phyloP scores from a whole-genome alignment of 2,888 invertebrate species.

The Drosophila planitibia region DNA sequence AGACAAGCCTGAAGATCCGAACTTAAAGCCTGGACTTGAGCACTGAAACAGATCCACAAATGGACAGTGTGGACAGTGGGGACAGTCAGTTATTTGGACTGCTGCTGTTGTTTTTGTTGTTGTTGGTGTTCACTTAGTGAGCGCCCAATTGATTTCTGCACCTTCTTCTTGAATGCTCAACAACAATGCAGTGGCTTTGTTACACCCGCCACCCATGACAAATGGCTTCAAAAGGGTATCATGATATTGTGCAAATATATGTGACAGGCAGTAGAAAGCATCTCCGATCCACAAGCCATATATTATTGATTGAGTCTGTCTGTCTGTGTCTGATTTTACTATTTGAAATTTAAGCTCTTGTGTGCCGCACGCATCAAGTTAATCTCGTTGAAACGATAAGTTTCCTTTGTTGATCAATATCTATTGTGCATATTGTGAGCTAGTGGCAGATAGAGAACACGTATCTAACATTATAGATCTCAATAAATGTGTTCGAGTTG shows the following conservation, averaged over 20 bases:
- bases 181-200: not conserved
- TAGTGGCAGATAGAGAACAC: not conserved
- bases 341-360: not conserved
- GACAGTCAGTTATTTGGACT: not conserved
- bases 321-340: not conserved
- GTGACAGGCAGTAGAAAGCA: not conserved
- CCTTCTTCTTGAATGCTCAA: constrained; percentile 34
- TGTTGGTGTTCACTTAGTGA: constrained; percentile 18
- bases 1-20: constrained; percentile 13
- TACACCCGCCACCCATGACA: not conserved
- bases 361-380: not conserved
- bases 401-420: not conserved
- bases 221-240: not conserved
- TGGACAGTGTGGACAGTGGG: not conserved
- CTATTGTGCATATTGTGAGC: not conserved
- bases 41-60: not conserved
- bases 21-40: not conserved
- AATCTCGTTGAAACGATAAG: not conserved
- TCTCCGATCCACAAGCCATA: not conserved
- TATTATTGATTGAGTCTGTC: not conserved
- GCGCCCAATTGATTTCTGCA: constrained; percentile 59
- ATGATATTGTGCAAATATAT: not conserved
- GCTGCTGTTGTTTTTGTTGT: constrained; percentile 8
- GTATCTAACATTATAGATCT: not conserved
- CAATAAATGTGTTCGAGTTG: not conserved